Conservation (phyloP, 2,888 invertebrate genomes). For the Ceriagrion tenellum region DNA sequence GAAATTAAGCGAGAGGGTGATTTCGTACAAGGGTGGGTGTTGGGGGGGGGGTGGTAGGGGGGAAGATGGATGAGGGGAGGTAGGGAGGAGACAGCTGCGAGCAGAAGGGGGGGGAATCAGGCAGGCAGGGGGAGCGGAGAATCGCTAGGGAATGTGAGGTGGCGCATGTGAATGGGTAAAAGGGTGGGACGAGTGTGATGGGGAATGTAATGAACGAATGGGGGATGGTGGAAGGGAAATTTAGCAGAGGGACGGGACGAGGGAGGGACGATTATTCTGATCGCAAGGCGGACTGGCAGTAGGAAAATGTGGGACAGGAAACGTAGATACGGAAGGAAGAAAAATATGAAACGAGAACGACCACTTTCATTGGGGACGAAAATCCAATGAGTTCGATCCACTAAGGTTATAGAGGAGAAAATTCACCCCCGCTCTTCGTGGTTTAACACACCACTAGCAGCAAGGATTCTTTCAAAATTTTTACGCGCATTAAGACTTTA, state of each 20-base stretch:
- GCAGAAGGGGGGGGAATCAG: background rate
- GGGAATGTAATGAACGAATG: background rate
- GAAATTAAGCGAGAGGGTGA: slow-evolving; percentile 42
- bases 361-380: too few species aligned
- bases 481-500: too few species aligned
- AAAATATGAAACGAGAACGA: too few species aligned
- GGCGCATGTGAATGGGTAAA: background rate
- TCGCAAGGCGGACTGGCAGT: background rate
- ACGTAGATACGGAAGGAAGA: too few species aligned
- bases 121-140: background rate
- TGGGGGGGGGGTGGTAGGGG: background rate
- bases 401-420: too few species aligned
- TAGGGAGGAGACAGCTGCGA: background rate
- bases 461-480: too few species aligned
- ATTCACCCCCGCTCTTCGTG: too few species aligned
- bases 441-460: too few species aligned
- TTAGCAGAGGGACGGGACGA: too few species aligned
- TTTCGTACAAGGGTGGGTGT: background rate
- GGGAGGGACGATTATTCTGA: background rate
- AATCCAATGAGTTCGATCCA: too few species aligned
- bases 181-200: background rate
- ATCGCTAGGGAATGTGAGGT: background rate
- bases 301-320: background rate
- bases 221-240: background rate
- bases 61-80: background rate